Evolutionary conservation across 2,888 invertebrate genomes (phyloP).

Genomic region (Melanotus villosus): DNA sequence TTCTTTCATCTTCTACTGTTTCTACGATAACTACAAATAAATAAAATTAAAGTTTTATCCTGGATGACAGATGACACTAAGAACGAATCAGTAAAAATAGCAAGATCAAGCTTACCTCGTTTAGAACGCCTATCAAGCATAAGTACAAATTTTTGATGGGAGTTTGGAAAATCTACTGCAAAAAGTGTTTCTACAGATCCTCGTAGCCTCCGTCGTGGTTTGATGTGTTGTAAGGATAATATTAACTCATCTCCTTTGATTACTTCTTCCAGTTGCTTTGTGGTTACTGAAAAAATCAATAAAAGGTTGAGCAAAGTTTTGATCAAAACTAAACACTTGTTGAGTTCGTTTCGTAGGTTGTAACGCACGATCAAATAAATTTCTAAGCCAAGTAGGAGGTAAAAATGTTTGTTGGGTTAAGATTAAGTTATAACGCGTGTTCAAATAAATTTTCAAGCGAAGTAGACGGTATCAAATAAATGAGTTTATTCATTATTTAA

Average conservation of each 20-base stretch:
- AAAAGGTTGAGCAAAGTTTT: no score
- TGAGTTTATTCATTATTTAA: no score
- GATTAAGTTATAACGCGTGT: no score
- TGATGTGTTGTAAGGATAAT: constrained; percentile 71
- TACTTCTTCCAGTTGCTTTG: constrained; percentile 69
- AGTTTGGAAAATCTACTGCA: constrained; percentile 71
- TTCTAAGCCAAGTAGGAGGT: no score
- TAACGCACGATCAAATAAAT: no score
- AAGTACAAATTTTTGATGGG: constrained; percentile 71
- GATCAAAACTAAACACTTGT: no score
- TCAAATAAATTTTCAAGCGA: no score
- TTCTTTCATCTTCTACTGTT: constrained; percentile 73
- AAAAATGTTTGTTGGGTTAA: no score
- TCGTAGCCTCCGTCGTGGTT: constrained; percentile 67
- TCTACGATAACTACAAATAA: constrained; percentile 75
- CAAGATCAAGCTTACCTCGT: constrained; percentile 66
- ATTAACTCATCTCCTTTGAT: constrained; percentile 71
- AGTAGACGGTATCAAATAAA: no score
- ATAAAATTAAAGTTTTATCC: not conserved
- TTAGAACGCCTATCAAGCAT: constrained; percentile 72
- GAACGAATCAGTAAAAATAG: no score
- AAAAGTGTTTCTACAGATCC: constrained; percentile 71
- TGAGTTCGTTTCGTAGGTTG: no score
- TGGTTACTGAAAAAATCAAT: constrained; percentile 66
- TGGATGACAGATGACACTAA: no score